Base-by-base conservation (phyloP, 2,113 vertebrate species). In the Malurus melanocephalus region DNA sequence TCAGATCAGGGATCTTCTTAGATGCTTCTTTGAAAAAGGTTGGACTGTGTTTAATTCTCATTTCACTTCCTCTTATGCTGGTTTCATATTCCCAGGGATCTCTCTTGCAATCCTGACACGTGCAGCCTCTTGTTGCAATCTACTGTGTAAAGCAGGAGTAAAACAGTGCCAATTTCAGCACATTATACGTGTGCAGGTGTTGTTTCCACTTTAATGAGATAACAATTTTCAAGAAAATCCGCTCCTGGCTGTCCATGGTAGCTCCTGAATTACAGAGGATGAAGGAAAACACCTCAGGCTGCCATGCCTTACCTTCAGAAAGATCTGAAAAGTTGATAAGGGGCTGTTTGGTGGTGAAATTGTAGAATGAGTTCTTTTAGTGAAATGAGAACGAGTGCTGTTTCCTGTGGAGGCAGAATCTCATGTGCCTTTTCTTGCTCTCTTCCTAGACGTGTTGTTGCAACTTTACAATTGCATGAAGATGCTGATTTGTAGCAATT, bases 271-370 rank as follows among this genome's bases (percentile, higher is more conserved):
- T 52, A 23, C 35, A 17, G 56, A 45, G 11, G 40, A 53, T 43
- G 69, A 22, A 1, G 1, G 32, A 38, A n/a, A 38, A 51, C 38
- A 16, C 18, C 42, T 26, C 14, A 4, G 20, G 66, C 48, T 74
- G 48, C 53, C 40, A 32, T 28, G 43, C 32, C 24, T 82, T 52
- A 1, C 13, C 28, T 72, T 45, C 57, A 15, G 30, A 71, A 28
- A 10, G 15, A 72, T 75, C 48, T 2, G 11, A 18, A 40, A 74
- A 71, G 5, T 3, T 0, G 0, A 35, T 27, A 38, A 8, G 48
- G 27, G 21, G 21, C 30, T 10, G 24, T 71, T 86, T 35, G 52
- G 1, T 49, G 52, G 48, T 19, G 10, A 86, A 67, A 55, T 2
- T 28, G 51, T n/a, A 16, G 24, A 67, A 11, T 0, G 15, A 45